phyloP scores from a whole-genome alignment of 1,140 invertebrate genomes.

The Aphaenogaster floridana region DNA sequence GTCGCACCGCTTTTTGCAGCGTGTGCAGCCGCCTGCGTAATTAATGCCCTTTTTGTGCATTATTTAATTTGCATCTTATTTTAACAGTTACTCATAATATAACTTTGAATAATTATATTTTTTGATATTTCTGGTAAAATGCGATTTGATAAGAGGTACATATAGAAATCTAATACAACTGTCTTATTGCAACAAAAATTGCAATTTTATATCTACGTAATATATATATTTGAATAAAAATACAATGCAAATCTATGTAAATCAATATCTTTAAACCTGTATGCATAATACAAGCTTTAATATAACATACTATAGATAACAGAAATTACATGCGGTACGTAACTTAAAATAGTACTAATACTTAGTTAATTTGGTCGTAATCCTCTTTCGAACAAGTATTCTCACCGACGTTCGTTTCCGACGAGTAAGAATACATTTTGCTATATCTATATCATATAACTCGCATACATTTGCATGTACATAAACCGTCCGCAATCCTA shows the following conservation, averaged over 20 bases:
- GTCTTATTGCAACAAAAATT: not conserved
- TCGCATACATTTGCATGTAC: not conserved
- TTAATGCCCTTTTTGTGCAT: slow-evolving; percentile 19
- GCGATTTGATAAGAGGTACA: not conserved
- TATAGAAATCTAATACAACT: not conserved
- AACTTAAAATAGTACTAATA: not conserved
- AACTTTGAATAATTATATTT: not conserved
- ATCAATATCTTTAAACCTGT: not conserved
- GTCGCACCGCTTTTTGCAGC: not conserved
- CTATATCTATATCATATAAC: not conserved
- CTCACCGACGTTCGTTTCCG: not conserved
- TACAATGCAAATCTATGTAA: slow-evolving; percentile 8
- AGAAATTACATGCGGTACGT: not conserved
- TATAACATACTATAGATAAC: not conserved
- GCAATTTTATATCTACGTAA: not conserved
- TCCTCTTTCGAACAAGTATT: not conserved
- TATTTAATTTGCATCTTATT: slow-evolving; percentile 22
- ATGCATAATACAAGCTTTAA: not conserved
- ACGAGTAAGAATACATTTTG: not conserved
- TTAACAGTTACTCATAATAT: slow-evolving; percentile 6
- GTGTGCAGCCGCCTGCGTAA: not conserved
- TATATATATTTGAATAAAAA: not conserved
- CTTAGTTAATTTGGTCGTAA: not conserved
- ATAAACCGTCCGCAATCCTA: not conserved
- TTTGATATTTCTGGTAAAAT: not conserved